Conservation (phyloP, 2,888 invertebrate genomes). For the Mystacides longicornis region DNA sequence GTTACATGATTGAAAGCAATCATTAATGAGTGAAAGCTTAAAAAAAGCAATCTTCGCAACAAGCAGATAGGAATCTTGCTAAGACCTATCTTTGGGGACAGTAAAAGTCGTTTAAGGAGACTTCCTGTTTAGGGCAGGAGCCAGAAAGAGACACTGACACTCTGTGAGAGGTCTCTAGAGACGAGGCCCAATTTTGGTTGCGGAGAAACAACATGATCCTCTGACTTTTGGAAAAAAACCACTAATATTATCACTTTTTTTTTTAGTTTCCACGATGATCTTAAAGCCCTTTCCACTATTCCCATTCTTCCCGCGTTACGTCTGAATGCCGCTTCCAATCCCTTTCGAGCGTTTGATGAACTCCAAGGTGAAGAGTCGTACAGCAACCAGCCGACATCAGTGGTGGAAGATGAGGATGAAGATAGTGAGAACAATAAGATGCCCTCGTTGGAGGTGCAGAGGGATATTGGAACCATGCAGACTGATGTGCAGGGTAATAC, state of each 20-base stretch:
- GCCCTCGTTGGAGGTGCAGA: slow-evolving; percentile 11
- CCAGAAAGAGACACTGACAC: no score
- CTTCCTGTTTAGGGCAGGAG: no score
- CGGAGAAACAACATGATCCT: no score
- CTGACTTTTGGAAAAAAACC: no score
- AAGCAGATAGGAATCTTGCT: no score
- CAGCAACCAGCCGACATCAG: slow-evolving; percentile 29
- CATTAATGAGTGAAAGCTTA: no score
- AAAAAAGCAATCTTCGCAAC: no score
- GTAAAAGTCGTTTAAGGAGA: no score
- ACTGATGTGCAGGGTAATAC: slow-evolving; percentile 16
- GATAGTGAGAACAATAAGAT: slow-evolving; percentile 11
- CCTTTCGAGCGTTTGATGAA: slow-evolving; percentile 57
- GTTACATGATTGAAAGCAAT: no score
- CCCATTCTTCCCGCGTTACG: slow-evolving; percentile 74
- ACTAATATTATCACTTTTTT: slow-evolving; percentile 2
- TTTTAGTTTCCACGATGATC: slow-evolving; percentile 64
- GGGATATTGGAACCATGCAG: slow-evolving; percentile 7
- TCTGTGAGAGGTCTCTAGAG: no score
- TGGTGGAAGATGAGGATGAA: slow-evolving; percentile 19
- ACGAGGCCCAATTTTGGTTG: no score
- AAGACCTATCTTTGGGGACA: no score
- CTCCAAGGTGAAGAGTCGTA: slow-evolving; percentile 41
- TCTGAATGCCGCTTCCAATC: slow-evolving; percentile 54
- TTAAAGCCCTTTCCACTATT: slow-evolving; percentile 70